A percentile compares a stretch with the other conserved stretches of the same genome.
Conservation (phyloP, 2,888 invertebrate species). For the Ptilodon capucinus region DNA sequence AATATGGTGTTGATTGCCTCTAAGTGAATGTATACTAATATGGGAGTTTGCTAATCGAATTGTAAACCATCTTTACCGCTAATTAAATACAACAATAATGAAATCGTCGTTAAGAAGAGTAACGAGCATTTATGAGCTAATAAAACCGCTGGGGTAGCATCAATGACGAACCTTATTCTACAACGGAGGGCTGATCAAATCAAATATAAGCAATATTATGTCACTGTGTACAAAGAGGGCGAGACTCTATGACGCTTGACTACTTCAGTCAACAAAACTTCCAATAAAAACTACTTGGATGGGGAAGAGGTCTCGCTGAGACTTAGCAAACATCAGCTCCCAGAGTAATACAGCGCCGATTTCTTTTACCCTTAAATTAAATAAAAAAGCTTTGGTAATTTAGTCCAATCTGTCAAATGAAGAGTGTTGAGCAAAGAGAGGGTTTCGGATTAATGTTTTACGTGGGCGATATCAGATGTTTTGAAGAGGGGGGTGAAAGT, state of each 20-base stretch:
- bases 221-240: slow-evolving; percentile 63
- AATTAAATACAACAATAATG: slow-evolving; percentile 22
- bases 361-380: slow-evolving; percentile 75
- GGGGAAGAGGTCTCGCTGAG: slow-evolving; percentile 52
- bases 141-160: slow-evolving; percentile 34
- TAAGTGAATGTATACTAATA: too few relatives aligned
- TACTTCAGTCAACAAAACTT: slow-evolving; percentile 66
- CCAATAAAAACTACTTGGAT: slow-evolving; percentile 79
- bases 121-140: slow-evolving; percentile 38
- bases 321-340: slow-evolving; percentile 59
- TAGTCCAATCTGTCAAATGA: slow-evolving; percentile 81
- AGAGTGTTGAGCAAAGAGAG: slow-evolving; percentile 81
- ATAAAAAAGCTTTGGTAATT: slow-evolving; percentile 78
- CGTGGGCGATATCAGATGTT: slow-evolving; percentile 64
- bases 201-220: slow-evolving; percentile 73
- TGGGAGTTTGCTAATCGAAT: too few relatives aligned
- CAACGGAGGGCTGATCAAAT: slow-evolving; percentile 58
- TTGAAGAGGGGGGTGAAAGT: slow-evolving; percentile 47
- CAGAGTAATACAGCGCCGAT: slow-evolving; percentile 55
- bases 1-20: too few relatives aligned
- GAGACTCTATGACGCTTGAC: slow-evolving; percentile 50
- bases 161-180: slow-evolving; percentile 48
- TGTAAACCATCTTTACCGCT: slow-evolving; percentile 2
- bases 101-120: slow-evolving; percentile 28
- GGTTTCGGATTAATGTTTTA: slow-evolving; percentile 68